These are phyloP conservation scores for Sciurus niger DNA, from an alignment of 2,113 vertebrate genomes.

Conservation along the genomic window DNA sequence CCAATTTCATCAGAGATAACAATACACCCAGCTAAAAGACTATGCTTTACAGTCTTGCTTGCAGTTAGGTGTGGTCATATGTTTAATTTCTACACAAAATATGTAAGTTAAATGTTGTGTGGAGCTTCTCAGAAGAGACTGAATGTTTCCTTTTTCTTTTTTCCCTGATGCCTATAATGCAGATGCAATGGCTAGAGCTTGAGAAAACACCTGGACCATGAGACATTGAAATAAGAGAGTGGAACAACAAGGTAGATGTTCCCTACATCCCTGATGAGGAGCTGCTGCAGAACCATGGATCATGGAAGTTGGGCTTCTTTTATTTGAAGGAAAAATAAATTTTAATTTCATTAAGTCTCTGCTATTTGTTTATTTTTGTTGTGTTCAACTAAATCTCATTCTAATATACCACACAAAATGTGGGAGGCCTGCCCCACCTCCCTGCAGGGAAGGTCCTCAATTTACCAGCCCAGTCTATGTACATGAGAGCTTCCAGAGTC, in stretches of 20 bases:
- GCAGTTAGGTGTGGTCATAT: neutral
- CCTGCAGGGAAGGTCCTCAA: neutral
- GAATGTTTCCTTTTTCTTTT: neutral
- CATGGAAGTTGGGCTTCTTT: neutral
- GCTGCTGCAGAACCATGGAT: neutral
- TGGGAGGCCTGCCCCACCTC: neutral
- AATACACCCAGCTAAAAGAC: neutral
- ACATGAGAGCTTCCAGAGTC: neutral
- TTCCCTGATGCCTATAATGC: neutral
- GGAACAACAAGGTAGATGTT: neutral
- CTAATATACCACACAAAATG: neutral
- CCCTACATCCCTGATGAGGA: fast-evolving
- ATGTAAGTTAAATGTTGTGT: neutral
- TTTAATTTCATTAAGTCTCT: neutral
- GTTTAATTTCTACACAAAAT: neutral
- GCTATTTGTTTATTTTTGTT: neutral
- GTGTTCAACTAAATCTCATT: neutral
- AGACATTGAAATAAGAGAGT: neutral
- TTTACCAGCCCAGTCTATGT: neutral
- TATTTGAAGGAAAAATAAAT: neutral
- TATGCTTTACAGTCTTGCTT: neutral
- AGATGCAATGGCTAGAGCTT: neutral
- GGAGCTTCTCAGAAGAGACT: neutral
- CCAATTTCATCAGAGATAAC: neutral
- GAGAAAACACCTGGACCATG: neutral